Conservation (phyloP, 2,113 vertebrate genomes). For the Aramus guarauna region DNA sequence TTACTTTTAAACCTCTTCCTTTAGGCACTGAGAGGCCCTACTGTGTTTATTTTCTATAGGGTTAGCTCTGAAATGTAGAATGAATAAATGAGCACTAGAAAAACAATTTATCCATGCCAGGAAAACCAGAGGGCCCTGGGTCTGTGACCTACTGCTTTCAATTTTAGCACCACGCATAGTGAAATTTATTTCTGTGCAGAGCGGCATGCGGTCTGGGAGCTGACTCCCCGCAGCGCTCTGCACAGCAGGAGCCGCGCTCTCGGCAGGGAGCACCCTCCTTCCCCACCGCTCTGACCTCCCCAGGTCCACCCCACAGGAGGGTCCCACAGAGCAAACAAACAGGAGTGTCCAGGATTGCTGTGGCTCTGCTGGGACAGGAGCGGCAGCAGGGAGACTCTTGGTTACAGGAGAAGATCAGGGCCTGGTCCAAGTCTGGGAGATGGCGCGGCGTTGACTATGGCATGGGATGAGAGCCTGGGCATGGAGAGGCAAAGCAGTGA, state of each 20-base stretch:
- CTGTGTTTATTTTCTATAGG: background rate
- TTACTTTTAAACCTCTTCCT: background rate
- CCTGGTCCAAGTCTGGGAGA: background rate
- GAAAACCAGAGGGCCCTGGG: background rate
- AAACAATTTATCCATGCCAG: background rate
- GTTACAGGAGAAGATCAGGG: background rate
- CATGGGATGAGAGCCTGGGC: conserved; percentile 64
- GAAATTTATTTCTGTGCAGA: background rate
- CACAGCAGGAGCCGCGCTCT: accelerated
- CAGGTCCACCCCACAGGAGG: accelerated
- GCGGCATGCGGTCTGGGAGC: background rate
- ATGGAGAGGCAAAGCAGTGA: conserved; percentile 63
- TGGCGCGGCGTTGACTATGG: background rate
- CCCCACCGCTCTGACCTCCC: background rate
- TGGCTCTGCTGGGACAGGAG: accelerated
- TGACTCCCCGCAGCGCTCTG: background rate
- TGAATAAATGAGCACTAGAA: background rate
- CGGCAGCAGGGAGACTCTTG: background rate
- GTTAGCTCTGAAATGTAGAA: background rate
- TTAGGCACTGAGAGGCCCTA: background rate
- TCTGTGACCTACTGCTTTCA: background rate
- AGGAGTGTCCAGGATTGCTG: background rate
- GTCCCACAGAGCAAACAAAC: background rate
- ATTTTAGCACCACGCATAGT: accelerated
- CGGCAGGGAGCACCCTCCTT: background rate